Evolutionary conservation across 2,113 vertebrate species (phyloP), one percentile per base, ranked within the genome.

Genomic region (Thoracochromis brauschi): DNA sequence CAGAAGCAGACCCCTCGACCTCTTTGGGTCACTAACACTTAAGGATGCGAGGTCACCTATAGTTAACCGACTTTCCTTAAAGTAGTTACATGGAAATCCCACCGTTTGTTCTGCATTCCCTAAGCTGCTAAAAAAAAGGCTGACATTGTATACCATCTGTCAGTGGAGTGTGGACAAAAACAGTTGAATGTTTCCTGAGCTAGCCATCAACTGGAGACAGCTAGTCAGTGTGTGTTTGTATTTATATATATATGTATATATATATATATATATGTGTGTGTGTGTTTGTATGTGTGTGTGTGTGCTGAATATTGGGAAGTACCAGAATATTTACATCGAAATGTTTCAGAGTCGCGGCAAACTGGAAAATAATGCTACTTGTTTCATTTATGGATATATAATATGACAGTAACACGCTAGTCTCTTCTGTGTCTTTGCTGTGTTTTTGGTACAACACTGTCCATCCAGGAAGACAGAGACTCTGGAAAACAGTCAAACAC

Each of bases 271-370:
- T 83, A 3, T 51, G 9, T 54, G 4, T 49, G 6, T 73, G 16
- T 87, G 24, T 33, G 80, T 73, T 5, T 85, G 3, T 85, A 2
- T 65, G 40, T 85, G n/a, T 68, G 42, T 86, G 35, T 84, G 51
- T 81, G 82, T 35, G 91, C 81, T 95, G 92, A 86, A 87, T 93
- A 94, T 92, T 85, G 93, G 95, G 95, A 95, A 96, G 94, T 95
- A 96, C 93, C 95, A 94, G 95, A 95, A 96, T 96, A 96, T 97
- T 96, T 97, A 97, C 96, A 96, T 96, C 78, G 65, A 92, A 89
- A 91, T 35, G 57, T 93, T 89, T 93, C 88, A 91, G 85, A 93
- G 89, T 88, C 71, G 91, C 60, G 58, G 93, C 86, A 88, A 90
- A 90, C 90, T 94, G 94, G 38, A 94, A 95, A 93, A 93, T 91